These are phyloP conservation scores for Riptortus pedestris DNA, from an alignment of 1,140 invertebrate species.

Conservation along the genomic window DNA sequence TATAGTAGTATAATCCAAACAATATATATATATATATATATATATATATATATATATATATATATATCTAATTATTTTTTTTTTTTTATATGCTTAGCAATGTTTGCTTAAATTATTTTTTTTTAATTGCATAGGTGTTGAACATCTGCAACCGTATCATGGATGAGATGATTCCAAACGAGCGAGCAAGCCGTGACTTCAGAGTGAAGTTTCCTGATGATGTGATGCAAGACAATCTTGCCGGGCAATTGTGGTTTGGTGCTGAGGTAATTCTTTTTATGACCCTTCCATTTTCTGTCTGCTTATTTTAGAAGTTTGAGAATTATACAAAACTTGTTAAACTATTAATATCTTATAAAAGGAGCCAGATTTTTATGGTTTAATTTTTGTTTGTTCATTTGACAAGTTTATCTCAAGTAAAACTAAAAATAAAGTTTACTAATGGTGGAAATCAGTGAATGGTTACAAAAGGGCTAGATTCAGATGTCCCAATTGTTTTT, in stretches of 20 bases:
- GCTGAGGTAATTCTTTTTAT: slow-evolving; percentile 61
- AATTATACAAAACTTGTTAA: not conserved
- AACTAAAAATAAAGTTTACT: no score
- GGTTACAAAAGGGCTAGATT: no score
- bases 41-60: no score
- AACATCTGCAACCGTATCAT: slow-evolving; percentile 89
- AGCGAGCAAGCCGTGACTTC: slow-evolving; percentile 85
- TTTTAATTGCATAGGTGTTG: slow-evolving; percentile 50
- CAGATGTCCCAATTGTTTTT: no score
- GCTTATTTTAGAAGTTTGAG: not conserved
- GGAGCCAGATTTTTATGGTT: no score
- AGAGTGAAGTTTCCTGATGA: slow-evolving; percentile 98
- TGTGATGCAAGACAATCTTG: slow-evolving; percentile 92
- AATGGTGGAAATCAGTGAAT: no score
- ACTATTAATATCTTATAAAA: no score
- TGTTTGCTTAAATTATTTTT: not conserved
- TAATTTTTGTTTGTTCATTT: no score
- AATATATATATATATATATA: no score
- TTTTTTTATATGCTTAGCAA: not conserved
- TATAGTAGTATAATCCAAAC: no score
- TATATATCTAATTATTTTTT: not conserved
- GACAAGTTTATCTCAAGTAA: no score
- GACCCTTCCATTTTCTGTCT: not conserved
- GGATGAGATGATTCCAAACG: slow-evolving; percentile 83
- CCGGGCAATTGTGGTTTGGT: slow-evolving; percentile 98